Evolutionary conservation across 2,797 vertebrate species (phyloP), one percentile per base, ranked within the genome.

Genomic region (Sylvilagus floridanus): DNA sequence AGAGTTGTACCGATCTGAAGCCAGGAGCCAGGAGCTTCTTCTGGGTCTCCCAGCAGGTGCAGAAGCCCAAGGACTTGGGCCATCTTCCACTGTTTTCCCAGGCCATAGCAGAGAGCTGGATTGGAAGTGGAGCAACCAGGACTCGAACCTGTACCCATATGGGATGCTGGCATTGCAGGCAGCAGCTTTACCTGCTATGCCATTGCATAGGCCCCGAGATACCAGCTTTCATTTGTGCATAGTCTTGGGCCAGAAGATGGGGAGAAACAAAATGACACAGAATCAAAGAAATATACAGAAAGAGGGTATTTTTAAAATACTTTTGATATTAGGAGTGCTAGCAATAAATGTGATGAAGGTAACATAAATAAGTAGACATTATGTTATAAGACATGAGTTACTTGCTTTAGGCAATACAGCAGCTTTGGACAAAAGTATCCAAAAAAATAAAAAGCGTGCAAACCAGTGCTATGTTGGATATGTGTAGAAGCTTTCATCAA

Each of bases 401-500:
- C 76, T 84, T 84, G 69, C 66, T 93, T 92, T 75, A 92, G 60
- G 82, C 52, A 85, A 83, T 62, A 78, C 57, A 91, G 5, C 16
- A 86, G 65, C 77, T 84, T 87, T 54, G 22, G 47, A 82, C 35
- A 86, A 95, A 92, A 93, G 79, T 72, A 90, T 82, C 62, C 90
- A 92, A 62, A 79, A 86, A 96, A 83, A 83, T 72, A 86, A 96
- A 83, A 83, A 79, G 57, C 86, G 22, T 52, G 78, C 35, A 76
- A 84, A 47, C 30, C 72, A 81, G 52, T 50, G 16, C 63, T 93
- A 30, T 28, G n/a, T 88, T 88, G 88, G 75, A 90, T 78, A 50
- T 32, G 28, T 72, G 17, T 14, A 93, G 75, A 94, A 92, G 85
- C 60, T 84, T 95, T 96, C 69, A 90, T 69, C 68, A 96, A 82